Evolutionary conservation across 2,888 invertebrate genomes (phyloP).

Genomic region (Abrostola tripartita): DNA sequence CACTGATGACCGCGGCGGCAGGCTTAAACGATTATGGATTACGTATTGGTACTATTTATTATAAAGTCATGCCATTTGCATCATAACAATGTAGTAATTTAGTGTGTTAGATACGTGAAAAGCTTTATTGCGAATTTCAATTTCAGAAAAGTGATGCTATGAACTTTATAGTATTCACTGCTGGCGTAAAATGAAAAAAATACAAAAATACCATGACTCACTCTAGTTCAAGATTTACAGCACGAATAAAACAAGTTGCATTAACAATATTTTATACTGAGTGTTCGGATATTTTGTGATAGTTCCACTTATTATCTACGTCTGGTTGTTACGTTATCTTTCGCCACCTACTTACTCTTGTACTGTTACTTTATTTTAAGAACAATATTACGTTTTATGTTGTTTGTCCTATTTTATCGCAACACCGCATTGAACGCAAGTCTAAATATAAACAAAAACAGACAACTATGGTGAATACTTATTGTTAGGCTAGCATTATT

Average conservation of each 20-base stretch:
- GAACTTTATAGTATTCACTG: neutral
- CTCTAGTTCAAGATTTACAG: neutral
- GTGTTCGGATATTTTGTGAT: neutral
- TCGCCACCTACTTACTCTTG: conserved; percentile 11
- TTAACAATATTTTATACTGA: neutral
- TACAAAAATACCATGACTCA: neutral
- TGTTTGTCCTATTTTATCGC: too few species aligned
- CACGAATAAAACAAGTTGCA: neutral
- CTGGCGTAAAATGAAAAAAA: conserved; percentile 4
- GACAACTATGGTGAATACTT: too few species aligned
- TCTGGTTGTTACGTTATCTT: conserved; percentile 1
- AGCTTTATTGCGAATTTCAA: conserved; percentile 6
- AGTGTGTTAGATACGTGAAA: neutral
- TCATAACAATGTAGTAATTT: conserved; percentile 32
- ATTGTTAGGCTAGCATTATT: too few species aligned
- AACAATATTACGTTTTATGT: neutral
- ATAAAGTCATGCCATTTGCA: conserved; percentile 23
- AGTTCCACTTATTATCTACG: neutral
- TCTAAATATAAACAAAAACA: too few species aligned
- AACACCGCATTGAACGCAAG: too few species aligned
- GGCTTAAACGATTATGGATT: conserved; percentile 6
- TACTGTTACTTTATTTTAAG: neutral
- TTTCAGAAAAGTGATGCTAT: conserved; percentile 5
- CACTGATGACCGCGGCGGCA: neutral
- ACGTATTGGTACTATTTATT: conserved; percentile 8